These are phyloP conservation scores for Zeuzera pyrina DNA, from an alignment of 2,888 invertebrate genomes.

Conservation along the genomic window DNA sequence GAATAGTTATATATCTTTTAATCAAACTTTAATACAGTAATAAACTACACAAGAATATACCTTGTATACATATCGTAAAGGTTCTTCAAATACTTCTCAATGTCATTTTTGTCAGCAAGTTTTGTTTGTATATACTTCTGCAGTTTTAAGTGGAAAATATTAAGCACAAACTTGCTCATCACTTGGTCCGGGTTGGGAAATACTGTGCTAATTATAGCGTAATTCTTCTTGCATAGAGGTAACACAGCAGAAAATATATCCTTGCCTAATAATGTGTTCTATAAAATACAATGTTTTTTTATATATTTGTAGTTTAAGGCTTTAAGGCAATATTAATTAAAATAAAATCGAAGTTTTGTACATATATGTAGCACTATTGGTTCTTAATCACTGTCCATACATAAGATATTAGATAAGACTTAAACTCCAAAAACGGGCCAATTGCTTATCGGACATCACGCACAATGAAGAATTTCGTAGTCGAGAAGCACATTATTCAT, in stretches of 20 bases:
- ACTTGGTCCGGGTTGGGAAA: constrained; percentile 97
- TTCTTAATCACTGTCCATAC: too few relatives aligned
- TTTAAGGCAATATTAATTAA: constrained; percentile 1
- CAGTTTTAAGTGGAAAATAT: constrained; percentile 93
- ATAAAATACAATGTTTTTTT: constrained; percentile 28
- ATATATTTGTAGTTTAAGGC: constrained; percentile 1
- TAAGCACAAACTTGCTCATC: constrained; percentile 97
- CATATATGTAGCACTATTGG: too few relatives aligned
- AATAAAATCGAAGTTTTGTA: background rate
- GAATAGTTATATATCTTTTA: too few relatives aligned
- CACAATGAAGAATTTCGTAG: too few relatives aligned
- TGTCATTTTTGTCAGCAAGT: constrained; percentile 84
- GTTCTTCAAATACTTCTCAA: constrained; percentile 90
- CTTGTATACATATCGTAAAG: constrained; percentile 92
- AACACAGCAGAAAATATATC: constrained; percentile 94
- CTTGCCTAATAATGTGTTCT: constrained; percentile 88
- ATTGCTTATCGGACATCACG: too few relatives aligned
- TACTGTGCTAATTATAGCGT: constrained; percentile 87
- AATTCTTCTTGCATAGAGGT: constrained; percentile 90
- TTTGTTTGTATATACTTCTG: constrained; percentile 89
- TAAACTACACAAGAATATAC: constrained; percentile 70
- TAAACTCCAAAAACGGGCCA: too few relatives aligned
- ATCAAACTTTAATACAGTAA: too few relatives aligned
- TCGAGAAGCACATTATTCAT: too few relatives aligned
- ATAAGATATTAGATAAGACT: too few relatives aligned